A percentile compares a stretch with the other conserved stretches of the same genome.
Conservation (phyloP, 2,797 vertebrate species). For the Denticeps clupeoides region DNA sequence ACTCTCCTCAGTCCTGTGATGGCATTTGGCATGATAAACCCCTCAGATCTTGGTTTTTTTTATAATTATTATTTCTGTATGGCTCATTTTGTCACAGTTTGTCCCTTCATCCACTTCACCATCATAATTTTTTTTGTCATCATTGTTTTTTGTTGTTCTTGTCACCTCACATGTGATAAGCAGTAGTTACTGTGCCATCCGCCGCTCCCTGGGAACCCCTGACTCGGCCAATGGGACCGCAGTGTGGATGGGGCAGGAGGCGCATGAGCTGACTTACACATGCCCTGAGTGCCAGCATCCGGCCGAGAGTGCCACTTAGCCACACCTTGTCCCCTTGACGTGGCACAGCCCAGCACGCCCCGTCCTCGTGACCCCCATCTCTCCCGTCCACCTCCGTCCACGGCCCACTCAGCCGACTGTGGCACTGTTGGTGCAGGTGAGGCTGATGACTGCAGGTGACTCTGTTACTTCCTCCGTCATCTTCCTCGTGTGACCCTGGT, state of each 20-base stretch:
- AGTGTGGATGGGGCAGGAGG: conserved; percentile 48
- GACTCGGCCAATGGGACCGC: conserved; percentile 48
- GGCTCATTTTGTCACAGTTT: too few relatives aligned
- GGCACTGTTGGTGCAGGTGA: conserved; percentile 47
- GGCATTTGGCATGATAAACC: too few relatives aligned
- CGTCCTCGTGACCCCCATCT: conserved; percentile 22
- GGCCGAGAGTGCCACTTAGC: conserved; percentile 43
- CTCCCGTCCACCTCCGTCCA: neutral
- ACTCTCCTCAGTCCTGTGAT: conserved; percentile 10
- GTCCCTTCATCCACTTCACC: conserved; percentile 18
- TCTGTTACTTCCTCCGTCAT: too few relatives aligned
- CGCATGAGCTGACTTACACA: conserved; percentile 58
- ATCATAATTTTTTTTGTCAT: conserved; percentile 15
- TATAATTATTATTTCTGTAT: too few relatives aligned
- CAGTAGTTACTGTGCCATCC: conserved; percentile 55
- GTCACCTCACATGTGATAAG: conserved; percentile 25
- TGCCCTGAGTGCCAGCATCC: conserved; percentile 60
- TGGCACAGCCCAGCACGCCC: conserved; percentile 22
- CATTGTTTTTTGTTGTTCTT: neutral
- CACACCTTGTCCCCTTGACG: neutral
- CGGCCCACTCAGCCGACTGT: conserved; percentile 34
- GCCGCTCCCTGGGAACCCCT: conserved; percentile 49
- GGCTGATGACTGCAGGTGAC: too few relatives aligned
- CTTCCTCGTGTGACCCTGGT: too few relatives aligned
- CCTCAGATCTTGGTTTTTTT: too few relatives aligned